Conservation (phyloP, 2,113 vertebrate species). For the Camarhynchus parvulus region DNA sequence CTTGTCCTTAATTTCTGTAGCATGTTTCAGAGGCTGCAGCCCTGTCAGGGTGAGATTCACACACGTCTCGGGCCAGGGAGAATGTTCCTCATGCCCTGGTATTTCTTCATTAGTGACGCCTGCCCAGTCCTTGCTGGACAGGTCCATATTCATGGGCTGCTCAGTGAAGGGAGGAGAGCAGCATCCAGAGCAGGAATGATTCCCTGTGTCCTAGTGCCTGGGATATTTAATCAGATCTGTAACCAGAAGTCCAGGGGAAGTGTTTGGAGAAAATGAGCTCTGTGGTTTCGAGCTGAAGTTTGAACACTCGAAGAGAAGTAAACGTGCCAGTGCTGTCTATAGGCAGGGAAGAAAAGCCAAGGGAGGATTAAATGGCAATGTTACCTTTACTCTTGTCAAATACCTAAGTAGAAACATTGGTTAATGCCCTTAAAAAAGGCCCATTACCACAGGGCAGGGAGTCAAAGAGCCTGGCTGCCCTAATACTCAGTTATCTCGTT, state of each 20-base stretch:
- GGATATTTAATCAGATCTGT: background rate
- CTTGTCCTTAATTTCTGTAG: background rate
- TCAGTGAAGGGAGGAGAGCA: background rate
- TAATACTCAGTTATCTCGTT: constrained; percentile 76
- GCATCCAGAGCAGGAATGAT: background rate
- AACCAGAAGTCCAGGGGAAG: background rate
- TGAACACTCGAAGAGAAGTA: background rate
- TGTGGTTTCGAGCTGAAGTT: background rate
- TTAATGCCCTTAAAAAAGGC: constrained; percentile 77
- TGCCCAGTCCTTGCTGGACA: background rate
- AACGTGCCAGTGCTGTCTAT: background rate
- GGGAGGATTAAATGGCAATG: constrained; percentile 63
- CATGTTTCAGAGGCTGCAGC: background rate
- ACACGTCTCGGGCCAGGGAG: rapidly evolving
- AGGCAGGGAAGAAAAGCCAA: background rate
- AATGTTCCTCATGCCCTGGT: rapidly evolving
- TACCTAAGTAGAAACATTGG: constrained; percentile 73
- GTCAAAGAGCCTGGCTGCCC: constrained; percentile 79
- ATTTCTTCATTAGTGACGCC: background rate
- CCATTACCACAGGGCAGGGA: constrained; percentile 70
- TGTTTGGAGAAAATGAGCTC: background rate
- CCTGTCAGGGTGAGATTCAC: rapidly evolving
- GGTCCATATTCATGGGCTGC: background rate
- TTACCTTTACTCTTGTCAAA: constrained; percentile 74
- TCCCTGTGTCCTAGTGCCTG: background rate